A percentile compares a stretch with the other conserved stretches of the same genome.
Evolutionary conservation across 1,140 invertebrate genomes (phyloP).

Genomic region (Nephila pilipes): DNA sequence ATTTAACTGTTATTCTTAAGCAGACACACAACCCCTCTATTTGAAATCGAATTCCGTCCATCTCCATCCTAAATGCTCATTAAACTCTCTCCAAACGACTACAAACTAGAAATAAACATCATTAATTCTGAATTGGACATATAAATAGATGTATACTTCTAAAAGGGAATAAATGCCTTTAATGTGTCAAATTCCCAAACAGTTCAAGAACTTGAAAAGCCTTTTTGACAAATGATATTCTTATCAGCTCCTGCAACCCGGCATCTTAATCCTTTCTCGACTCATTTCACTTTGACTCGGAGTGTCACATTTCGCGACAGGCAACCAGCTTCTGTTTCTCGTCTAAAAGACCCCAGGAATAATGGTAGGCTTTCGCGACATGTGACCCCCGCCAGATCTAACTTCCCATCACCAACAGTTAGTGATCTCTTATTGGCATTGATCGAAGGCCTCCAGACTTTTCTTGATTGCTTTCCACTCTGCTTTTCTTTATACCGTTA

Average conservation of each 20-base stretch:
- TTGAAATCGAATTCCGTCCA: background rate
- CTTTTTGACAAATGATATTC: constrained; percentile 27
- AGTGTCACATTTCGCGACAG: background rate
- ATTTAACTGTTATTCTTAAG: background rate
- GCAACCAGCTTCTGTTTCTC: constrained; percentile 21
- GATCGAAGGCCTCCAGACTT: constrained; percentile 55
- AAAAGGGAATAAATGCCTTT: background rate
- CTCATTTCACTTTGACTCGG: background rate
- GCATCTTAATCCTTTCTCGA: constrained; percentile 4
- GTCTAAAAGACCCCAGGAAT: constrained; percentile 31
- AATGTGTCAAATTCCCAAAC: background rate
- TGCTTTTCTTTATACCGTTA: constrained; percentile 41
- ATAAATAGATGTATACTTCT: background rate
- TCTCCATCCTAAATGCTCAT: background rate
- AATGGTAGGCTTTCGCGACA: constrained; percentile 54
- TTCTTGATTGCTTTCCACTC: constrained; percentile 45
- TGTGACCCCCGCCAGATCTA: constrained; percentile 53
- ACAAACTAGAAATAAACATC: background rate
- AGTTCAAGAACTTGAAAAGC: background rate
- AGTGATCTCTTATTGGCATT: constrained; percentile 65
- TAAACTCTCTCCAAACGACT: background rate
- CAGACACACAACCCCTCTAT: background rate
- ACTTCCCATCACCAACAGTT: constrained; percentile 63
- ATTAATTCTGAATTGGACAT: background rate
- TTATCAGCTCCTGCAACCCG: background rate